Conservation (phyloP, 2,797 vertebrate species). For the Malacoctenus gilli region DNA sequence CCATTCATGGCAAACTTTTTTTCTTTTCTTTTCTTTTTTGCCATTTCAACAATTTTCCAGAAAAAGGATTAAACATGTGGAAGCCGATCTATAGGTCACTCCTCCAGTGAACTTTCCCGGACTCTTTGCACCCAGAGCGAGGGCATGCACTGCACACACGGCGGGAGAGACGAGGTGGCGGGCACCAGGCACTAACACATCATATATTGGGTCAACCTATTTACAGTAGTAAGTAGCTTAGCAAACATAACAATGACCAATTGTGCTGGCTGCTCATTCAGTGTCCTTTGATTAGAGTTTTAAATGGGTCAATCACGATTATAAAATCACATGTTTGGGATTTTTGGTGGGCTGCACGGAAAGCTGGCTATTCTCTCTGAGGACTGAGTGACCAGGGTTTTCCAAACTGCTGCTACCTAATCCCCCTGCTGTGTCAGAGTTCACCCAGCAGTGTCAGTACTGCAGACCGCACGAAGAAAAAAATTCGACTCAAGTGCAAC, state of each 20-base stretch:
- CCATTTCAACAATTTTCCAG: conserved; percentile 33
- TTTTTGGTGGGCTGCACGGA: conserved; percentile 54
- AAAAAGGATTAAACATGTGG: conserved; percentile 60
- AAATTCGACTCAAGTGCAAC: too few species aligned
- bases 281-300: conserved; percentile 62
- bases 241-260: conserved; percentile 58
- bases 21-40: conserved; percentile 40
- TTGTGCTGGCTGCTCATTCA: conserved; percentile 62
- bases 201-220: conserved; percentile 68
- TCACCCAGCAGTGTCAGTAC: conserved; percentile 23
- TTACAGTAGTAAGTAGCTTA: conserved; percentile 75
- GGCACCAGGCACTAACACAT: conserved; percentile 69
- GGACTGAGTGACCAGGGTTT: conserved; percentile 18
- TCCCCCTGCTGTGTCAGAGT: conserved; percentile 17
- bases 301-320: conserved; percentile 72
- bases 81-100: conserved; percentile 24
- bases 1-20: conserved; percentile 25
- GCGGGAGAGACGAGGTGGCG: conserved; percentile 33
- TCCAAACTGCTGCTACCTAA: conserved; percentile 38
- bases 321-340: conserved; percentile 75
- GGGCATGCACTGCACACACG: conserved; percentile 26
- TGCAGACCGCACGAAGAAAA: not conserved
- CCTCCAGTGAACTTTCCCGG: conserved; percentile 24
- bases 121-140: conserved; percentile 5
- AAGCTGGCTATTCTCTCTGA: conserved; percentile 44